Percentiles rank a stretch among this genome's conserved stretches.
phyloP scores from a whole-genome alignment of 2,888 invertebrate genomes.

The Caenorhabditis sp. region DNA sequence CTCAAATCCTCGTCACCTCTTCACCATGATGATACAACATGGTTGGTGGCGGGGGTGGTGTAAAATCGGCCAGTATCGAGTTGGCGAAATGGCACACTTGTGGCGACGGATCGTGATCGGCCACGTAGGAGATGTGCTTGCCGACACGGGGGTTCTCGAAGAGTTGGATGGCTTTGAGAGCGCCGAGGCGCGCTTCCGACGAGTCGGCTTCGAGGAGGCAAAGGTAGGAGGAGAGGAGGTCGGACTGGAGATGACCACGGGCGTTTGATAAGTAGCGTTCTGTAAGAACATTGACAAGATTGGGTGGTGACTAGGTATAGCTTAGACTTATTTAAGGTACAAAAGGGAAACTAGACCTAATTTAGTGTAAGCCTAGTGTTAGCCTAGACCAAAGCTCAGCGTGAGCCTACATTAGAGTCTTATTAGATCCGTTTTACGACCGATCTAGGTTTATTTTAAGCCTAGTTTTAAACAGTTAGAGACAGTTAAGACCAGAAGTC shows the following conservation, averaged over 20 bases:
- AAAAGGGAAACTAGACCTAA: too few relatives aligned
- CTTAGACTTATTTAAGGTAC: too few relatives aligned
- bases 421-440: too few relatives aligned
- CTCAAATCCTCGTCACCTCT: not conserved
- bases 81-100: conserved; percentile 26
- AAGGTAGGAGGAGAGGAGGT: conserved; percentile 64
- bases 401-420: too few relatives aligned
- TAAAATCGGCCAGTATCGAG: conserved; percentile 7
- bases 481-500: too few relatives aligned
- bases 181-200: conserved; percentile 57
- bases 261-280: conserved; percentile 60
- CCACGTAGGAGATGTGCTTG: conserved; percentile 39
- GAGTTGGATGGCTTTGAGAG: conserved; percentile 63
- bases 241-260: conserved; percentile 54
- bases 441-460: too few relatives aligned
- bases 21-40: not conserved
- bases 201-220: conserved; percentile 65
- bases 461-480: too few relatives aligned
- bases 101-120: conserved; percentile 28
- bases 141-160: conserved; percentile 41
- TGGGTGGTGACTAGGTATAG: too few relatives aligned
- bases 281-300: conserved; percentile 28
- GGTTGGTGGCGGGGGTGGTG: not conserved
- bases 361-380: too few relatives aligned
- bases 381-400: too few relatives aligned